These are phyloP conservation scores for Crenichthys baileyi DNA, from an alignment of 2,797 vertebrate species.

Conservation along the genomic window DNA sequence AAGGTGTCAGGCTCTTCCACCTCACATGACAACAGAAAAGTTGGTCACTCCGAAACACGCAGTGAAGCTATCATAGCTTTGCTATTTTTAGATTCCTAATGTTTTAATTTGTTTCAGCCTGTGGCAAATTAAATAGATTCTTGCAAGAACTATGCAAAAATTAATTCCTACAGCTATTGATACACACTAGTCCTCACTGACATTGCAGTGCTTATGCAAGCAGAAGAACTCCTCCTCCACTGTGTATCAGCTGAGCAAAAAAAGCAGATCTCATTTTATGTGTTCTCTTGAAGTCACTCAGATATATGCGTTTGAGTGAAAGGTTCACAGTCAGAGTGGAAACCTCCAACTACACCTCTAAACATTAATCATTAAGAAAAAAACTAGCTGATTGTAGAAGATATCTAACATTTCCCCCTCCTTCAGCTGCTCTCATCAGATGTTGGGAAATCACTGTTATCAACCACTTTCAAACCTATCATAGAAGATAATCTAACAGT, in stretches of 20 bases:
- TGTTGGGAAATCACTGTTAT: slow-evolving; percentile 27
- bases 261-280: neutral
- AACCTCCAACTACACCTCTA: slow-evolving; percentile 23
- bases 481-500: slow-evolving; percentile 57
- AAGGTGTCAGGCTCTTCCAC: slow-evolving; percentile 23
- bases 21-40: slow-evolving; percentile 28
- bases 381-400: neutral
- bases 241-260: slow-evolving; percentile 33
- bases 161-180: slow-evolving; percentile 65
- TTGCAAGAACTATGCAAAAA: slow-evolving; percentile 50
- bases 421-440: slow-evolving; percentile 35
- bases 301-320: neutral
- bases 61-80: slow-evolving; percentile 26
- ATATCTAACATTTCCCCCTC: neutral
- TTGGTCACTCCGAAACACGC: slow-evolving; percentile 4
- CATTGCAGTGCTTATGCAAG: slow-evolving; percentile 79
- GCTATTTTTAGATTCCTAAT: slow-evolving; percentile 72
- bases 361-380: slow-evolving; percentile 28
- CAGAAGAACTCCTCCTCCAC: slow-evolving; percentile 43
- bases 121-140: slow-evolving; percentile 65
- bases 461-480: slow-evolving; percentile 48
- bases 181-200: slow-evolving; percentile 71
- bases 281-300: neutral
- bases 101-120: slow-evolving; percentile 63
- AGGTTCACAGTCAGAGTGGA: neutral